Evolutionary conservation across 1,140 invertebrate species (phyloP).

Genomic region (Tetramorium alpestre): DNA sequence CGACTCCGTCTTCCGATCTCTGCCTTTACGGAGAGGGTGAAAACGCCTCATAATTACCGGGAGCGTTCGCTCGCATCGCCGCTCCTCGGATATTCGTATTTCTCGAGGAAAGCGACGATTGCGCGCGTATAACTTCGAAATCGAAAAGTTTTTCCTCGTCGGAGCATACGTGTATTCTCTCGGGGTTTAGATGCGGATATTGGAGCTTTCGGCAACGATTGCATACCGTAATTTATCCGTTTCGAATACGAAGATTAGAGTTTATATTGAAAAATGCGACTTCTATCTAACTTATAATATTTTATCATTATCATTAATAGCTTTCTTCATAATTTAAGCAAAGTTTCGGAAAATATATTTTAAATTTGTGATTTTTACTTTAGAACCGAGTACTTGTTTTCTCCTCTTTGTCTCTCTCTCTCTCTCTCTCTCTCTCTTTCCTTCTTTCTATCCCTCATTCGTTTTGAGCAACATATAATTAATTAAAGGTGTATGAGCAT

Average conservation of each 20-base stretch:
- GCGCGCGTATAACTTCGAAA: conserved; percentile 37
- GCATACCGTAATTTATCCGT: background rate
- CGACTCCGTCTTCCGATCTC: background rate
- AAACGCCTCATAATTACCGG: conserved; percentile 65
- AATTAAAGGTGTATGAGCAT: background rate
- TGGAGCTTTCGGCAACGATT: background rate
- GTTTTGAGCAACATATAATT: background rate
- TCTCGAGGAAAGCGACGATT: conserved; percentile 57
- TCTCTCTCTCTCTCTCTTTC: background rate
- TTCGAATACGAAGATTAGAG: background rate
- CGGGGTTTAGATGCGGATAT: background rate
- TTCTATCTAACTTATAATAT: background rate
- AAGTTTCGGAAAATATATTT: background rate
- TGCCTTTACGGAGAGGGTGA: conserved; percentile 22
- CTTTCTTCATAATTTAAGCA: background rate
- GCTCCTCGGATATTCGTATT: conserved; percentile 72
- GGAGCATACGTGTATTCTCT: conserved; percentile 14
- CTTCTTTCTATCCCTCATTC: background rate
- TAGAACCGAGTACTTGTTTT: background rate
- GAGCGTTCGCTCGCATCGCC: conserved; percentile 63
- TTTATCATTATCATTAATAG: background rate
- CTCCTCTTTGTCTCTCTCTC: background rate
- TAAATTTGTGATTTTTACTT: background rate
- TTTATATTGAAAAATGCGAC: background rate
- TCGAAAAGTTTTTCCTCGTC: conserved; percentile 37